Conservation (phyloP, 2,888 invertebrate species). For the Acleris emargana region DNA sequence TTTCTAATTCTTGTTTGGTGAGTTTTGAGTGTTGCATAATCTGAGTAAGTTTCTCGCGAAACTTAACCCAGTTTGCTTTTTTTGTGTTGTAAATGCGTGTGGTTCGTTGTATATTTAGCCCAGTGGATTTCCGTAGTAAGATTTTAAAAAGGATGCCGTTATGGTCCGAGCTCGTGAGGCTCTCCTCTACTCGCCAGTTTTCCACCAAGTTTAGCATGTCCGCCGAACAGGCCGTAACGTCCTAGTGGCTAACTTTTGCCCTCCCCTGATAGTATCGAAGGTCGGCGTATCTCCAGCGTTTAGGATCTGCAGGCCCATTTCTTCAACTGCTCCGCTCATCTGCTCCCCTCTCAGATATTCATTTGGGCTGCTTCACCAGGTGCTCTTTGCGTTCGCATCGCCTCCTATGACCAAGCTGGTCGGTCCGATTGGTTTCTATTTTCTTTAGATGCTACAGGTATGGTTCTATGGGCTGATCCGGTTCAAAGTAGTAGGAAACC, state of each 20-base stretch:
- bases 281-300: background rate
- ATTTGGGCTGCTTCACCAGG: constrained; percentile 38
- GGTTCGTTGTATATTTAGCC: background rate
- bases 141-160: constrained; percentile 12
- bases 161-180: constrained; percentile 26
- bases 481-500: constrained; percentile 18
- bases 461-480: constrained; percentile 14
- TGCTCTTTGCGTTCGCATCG: constrained; percentile 33
- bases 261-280: constrained; percentile 11
- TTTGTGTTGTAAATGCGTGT: constrained; percentile 20
- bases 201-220: constrained; percentile 7
- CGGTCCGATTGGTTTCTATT: background rate
- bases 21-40: constrained; percentile 1
- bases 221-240: constrained; percentile 25
- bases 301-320: constrained; percentile 15
- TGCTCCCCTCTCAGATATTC: background rate
- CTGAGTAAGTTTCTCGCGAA: constrained; percentile 19
- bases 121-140: background rate
- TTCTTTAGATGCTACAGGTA: constrained; percentile 29
- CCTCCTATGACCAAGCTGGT: constrained; percentile 27
- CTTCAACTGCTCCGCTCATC: background rate
- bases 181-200: constrained; percentile 6
- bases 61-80: constrained; percentile 24
- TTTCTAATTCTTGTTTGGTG: background rate
- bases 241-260: constrained; percentile 18